Evolutionary conservation across 2,797 vertebrate genomes (phyloP).

Genomic region (Dipus sagitta): DNA sequence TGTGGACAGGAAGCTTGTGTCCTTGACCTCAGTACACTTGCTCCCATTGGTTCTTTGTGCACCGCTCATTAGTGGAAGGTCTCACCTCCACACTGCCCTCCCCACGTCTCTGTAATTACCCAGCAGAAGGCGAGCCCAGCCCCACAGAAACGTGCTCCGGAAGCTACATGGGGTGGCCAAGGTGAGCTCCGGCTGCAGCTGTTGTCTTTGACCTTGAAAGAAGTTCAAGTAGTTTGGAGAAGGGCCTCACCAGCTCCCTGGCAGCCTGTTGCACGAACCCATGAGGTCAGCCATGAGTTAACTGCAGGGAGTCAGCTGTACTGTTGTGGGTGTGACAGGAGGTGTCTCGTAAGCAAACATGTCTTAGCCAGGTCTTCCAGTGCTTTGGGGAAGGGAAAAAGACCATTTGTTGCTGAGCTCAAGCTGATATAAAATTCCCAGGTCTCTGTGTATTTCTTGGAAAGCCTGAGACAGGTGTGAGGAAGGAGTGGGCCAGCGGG

Average conservation of each 20-base stretch:
- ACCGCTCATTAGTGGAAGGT: not conserved
- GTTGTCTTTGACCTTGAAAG: slow-evolving; percentile 35
- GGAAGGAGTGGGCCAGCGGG: not conserved
- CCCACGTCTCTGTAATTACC: not conserved
- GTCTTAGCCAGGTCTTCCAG: not conserved
- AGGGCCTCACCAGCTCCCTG: too few relatives aligned
- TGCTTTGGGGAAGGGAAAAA: too few relatives aligned
- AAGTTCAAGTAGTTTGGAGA: not conserved
- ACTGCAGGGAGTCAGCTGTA: not conserved
- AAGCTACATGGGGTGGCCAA: too few relatives aligned
- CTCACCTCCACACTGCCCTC: not conserved
- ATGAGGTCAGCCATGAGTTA: accelerated
- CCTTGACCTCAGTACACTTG: not conserved
- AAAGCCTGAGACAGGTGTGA: not conserved
- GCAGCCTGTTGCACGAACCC: not conserved
- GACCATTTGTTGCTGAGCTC: not conserved
- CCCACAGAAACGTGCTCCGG: accelerated
- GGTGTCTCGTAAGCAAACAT: not conserved
- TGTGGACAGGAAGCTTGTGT: accelerated
- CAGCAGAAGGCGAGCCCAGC: not conserved
- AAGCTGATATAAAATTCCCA: not conserved
- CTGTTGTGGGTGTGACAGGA: accelerated
- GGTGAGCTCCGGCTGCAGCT: not conserved
- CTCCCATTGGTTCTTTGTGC: accelerated
- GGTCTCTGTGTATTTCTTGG: not conserved